Evolutionary conservation across 2,797 vertebrate species (phyloP).

Genomic region (Danio aesculapii): DNA sequence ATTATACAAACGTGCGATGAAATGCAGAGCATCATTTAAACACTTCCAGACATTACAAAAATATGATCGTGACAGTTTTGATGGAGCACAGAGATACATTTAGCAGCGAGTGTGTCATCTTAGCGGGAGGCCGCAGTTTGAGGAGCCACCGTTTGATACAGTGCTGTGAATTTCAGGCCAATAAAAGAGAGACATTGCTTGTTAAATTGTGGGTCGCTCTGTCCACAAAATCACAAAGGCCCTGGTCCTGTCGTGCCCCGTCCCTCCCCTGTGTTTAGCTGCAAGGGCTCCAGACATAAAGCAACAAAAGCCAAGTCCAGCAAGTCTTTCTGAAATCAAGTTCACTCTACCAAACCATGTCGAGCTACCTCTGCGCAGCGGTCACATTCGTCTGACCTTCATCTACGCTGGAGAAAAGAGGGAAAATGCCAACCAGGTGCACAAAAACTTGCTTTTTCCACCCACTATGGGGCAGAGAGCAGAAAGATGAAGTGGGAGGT

Average conservation of each 20-base stretch:
- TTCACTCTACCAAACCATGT: conserved; percentile 57
- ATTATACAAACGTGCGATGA: background rate
- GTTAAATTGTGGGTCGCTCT: conserved; percentile 36
- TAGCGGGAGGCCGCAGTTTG: background rate
- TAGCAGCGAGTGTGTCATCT: background rate
- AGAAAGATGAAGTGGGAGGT: conserved; percentile 39
- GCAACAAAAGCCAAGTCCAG: conserved; percentile 57
- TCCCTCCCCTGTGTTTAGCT: conserved; percentile 36
- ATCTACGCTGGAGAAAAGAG: conserved; percentile 55
- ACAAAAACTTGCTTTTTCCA: conserved; percentile 55
- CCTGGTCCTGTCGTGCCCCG: conserved; percentile 25
- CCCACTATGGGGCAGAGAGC: conserved; percentile 60
- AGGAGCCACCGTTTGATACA: background rate
- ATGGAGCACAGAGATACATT: background rate
- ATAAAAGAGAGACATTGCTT: conserved; percentile 6
- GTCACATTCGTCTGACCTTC: conserved; percentile 65
- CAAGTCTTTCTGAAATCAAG: conserved; percentile 49
- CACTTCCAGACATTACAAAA: background rate
- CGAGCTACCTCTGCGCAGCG: conserved; percentile 58
- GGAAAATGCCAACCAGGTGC: conserved; percentile 58
- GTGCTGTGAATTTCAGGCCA: background rate
- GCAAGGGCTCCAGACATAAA: conserved; percentile 50
- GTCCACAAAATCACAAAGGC: conserved; percentile 40
- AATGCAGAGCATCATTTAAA: background rate
- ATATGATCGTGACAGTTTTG: background rate